These are phyloP conservation scores for Elysia chlorotica DNA, from an alignment of 1,140 invertebrate species.

Conservation along the genomic window DNA sequence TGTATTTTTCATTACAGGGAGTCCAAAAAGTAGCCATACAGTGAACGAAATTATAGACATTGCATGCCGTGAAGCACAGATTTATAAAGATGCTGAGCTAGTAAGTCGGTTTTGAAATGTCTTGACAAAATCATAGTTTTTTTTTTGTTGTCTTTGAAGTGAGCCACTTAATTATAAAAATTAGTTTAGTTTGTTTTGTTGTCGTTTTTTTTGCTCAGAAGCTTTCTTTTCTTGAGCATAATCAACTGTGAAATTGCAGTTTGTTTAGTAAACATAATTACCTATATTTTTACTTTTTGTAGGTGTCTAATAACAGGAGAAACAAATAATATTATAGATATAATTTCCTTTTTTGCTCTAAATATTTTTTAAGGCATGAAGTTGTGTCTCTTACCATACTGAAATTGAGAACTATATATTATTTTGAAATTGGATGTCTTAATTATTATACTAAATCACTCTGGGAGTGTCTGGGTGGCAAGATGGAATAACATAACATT, in stretches of 20 bases:
- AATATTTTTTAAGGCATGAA: too few relatives aligned
- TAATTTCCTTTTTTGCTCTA: too few relatives aligned
- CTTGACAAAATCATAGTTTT: background rate
- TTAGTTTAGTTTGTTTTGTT: background rate
- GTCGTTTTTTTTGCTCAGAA: background rate
- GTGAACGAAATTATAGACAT: constrained; percentile 66
- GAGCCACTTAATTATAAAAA: background rate
- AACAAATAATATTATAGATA: too few relatives aligned
- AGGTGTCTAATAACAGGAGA: too few relatives aligned
- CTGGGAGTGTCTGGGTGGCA: too few relatives aligned
- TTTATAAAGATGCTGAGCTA: constrained; percentile 67
- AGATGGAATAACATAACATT: too few relatives aligned
- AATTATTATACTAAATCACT: too few relatives aligned
- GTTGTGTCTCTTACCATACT: too few relatives aligned
- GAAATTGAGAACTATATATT: too few relatives aligned
- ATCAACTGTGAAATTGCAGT: background rate
- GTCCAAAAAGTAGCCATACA: constrained; percentile 64
- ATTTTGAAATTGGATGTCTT: too few relatives aligned
- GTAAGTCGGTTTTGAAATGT: constrained; percentile 59
- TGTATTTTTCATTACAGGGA: constrained; percentile 66
- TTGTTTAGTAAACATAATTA: background rate
- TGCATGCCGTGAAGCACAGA: constrained; percentile 68
- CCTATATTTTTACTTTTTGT: too few relatives aligned
- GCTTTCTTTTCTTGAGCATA: background rate
- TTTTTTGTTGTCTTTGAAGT: background rate